phyloP scores from a whole-genome alignment of 2,113 vertebrate genomes.

The Diadophis punctatus region DNA sequence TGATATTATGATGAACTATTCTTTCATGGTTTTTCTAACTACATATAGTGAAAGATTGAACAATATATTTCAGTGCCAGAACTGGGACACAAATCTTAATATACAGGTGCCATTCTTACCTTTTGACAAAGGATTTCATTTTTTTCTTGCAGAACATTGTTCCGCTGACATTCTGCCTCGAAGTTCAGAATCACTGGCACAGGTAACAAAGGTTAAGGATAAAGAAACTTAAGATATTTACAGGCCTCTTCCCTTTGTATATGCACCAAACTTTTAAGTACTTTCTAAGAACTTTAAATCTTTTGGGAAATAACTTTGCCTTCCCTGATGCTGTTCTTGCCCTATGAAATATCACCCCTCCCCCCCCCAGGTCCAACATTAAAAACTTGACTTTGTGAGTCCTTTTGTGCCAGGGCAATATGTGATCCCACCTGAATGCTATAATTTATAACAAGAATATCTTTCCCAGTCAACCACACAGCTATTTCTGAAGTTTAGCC shows the following conservation, averaged over 20 bases:
- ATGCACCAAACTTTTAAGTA: not conserved
- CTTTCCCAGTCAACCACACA: too few species aligned
- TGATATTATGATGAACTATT: not conserved
- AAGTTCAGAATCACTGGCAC: slow-evolving; percentile 92
- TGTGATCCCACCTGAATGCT: not conserved
- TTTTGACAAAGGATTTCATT: slow-evolving; percentile 86
- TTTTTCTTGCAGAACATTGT: slow-evolving; percentile 80
- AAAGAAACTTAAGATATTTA: slow-evolving; percentile 27
- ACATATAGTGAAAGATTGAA: not conserved
- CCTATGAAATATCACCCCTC: not conserved
- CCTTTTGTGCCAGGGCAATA: not conserved
- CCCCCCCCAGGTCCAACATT: not conserved
- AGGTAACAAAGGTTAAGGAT: slow-evolving; percentile 78
- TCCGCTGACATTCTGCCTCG: slow-evolving; percentile 88
- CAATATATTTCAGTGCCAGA: not conserved
- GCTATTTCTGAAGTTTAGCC: not conserved
- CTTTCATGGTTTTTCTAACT: not conserved
- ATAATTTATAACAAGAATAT: not conserved
- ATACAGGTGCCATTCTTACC: slow-evolving; percentile 66
- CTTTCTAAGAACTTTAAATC: not conserved
- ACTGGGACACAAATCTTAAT: not conserved
- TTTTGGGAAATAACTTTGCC: not conserved
- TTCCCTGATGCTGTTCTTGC: not conserved
- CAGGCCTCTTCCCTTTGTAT: not conserved
- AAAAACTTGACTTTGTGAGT: not conserved